Conservation (phyloP, 2,888 invertebrate species). For the Aleiodes alternator region DNA sequence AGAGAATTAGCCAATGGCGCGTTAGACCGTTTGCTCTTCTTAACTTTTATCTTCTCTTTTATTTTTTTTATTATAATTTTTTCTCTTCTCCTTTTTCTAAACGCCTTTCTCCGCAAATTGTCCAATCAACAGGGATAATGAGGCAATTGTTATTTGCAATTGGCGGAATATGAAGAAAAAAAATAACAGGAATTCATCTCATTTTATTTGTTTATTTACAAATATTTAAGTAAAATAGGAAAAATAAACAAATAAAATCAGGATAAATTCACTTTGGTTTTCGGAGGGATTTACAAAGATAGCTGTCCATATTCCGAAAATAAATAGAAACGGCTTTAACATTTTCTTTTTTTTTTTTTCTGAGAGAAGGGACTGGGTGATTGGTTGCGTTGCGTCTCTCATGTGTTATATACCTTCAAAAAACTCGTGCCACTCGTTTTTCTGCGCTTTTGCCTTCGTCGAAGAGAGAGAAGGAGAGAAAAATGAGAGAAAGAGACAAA, state of each 20-base stretch:
- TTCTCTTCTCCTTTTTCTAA: conserved; percentile 14
- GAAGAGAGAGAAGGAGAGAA: conserved; percentile 35
- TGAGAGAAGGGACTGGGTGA: conserved; percentile 48
- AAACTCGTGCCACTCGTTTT: conserved; percentile 46
- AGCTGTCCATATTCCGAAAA: conserved; percentile 52
- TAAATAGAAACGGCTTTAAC: conserved; percentile 56
- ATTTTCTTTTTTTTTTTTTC: background rate
- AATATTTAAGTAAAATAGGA: conserved; percentile 7
- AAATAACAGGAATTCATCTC: background rate
- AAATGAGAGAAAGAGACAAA: background rate
- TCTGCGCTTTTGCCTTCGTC: conserved; percentile 50
- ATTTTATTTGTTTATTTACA: background rate
- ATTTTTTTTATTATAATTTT: background rate
- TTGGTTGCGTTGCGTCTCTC: conserved; percentile 53
- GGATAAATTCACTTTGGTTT: conserved; percentile 50
- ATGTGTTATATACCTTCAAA: conserved; percentile 44
- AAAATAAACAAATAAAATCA: conserved; percentile 38
- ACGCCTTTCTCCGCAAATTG: conserved; percentile 10
- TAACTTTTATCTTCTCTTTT: conserved; percentile 38
- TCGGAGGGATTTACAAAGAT: conserved; percentile 53
- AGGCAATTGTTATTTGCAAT: conserved; percentile 31
- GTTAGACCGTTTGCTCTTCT: conserved; percentile 51
- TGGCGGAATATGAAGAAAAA: background rate
- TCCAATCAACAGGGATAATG: conserved; percentile 33
- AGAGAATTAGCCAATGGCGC: conserved; percentile 56